A percentile compares a stretch with the other conserved stretches of the same genome.
Evolutionary conservation across 2,113 vertebrate species (phyloP).

Genomic region (Aix galericulata): DNA sequence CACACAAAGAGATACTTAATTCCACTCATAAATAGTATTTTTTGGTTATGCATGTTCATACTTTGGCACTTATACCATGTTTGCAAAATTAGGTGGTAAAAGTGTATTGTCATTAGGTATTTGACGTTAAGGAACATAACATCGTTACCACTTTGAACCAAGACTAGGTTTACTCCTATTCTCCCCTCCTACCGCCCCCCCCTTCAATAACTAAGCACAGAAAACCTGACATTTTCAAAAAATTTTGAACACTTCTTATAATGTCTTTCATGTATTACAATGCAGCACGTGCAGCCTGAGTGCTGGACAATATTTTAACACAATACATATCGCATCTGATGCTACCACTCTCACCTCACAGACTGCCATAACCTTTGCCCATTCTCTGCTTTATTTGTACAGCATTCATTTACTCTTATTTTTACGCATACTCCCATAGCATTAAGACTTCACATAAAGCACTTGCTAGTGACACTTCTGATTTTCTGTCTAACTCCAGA

Average conservation of each 20-base stretch:
- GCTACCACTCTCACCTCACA: background rate
- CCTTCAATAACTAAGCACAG: background rate
- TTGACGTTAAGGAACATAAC: background rate
- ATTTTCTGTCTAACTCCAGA: background rate
- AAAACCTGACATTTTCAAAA: background rate
- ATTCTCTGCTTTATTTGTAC: background rate
- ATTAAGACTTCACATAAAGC: background rate
- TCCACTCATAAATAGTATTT: background rate
- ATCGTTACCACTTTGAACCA: background rate
- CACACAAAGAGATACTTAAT: background rate
- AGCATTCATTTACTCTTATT: background rate
- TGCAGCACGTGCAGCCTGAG: background rate
- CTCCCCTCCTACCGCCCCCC: background rate
- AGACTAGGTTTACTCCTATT: background rate
- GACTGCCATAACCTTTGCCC: background rate
- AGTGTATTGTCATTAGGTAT: background rate
- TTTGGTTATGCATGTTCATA: background rate
- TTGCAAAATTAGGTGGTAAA: background rate
- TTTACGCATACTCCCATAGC: background rate
- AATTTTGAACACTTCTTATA: background rate
- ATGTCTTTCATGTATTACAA: no score
- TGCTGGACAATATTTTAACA: background rate
- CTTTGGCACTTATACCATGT: background rate
- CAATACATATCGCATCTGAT: background rate
- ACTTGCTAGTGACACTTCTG: background rate